phyloP scores from a whole-genome alignment of 2,113 vertebrate species.

The Paraplagusia blochii region DNA sequence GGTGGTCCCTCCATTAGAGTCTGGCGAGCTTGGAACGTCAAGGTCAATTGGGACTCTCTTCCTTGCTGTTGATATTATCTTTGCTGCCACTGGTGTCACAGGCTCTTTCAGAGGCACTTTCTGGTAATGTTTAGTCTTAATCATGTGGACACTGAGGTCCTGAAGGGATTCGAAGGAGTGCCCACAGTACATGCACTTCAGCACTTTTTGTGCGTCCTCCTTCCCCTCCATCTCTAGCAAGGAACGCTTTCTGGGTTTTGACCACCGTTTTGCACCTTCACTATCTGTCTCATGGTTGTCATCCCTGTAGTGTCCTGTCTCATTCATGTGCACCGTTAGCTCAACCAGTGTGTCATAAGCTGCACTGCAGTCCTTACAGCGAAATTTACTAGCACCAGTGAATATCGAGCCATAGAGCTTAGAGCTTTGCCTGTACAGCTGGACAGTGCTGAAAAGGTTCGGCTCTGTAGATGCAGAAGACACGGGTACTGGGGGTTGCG shows the following conservation, averaged over 20 bases:
- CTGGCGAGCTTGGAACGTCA: constrained; percentile 94
- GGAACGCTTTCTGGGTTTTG: constrained; percentile 96
- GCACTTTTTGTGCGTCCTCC: constrained; percentile 97
- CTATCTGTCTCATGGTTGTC: constrained; percentile 96
- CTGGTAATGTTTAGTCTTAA: constrained; percentile 99
- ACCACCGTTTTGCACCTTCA: constrained; percentile 94
- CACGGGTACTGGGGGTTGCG: constrained; percentile 52
- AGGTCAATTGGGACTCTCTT: constrained; percentile 90
- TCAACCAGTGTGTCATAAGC: constrained; percentile 97
- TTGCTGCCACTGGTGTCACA: constrained; percentile 92
- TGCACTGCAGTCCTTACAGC: constrained; percentile 96
- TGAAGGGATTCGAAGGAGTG: constrained; percentile 99
- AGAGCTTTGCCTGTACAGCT: constrained; percentile 96
- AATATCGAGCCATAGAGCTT: constrained; percentile 98
- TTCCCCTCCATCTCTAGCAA: constrained; percentile 98
- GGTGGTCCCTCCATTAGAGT: constrained; percentile 90
- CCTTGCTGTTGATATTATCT: constrained; percentile 89
- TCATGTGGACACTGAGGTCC: constrained; percentile 98
- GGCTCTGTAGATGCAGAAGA: constrained; percentile 74
- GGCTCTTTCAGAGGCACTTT: constrained; percentile 99
- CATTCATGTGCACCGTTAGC: constrained; percentile 98
- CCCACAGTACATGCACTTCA: constrained; percentile 99
- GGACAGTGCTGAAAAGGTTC: constrained; percentile 97
- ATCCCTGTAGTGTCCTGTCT: constrained; percentile 96
- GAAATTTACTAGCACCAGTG: constrained; percentile 98